Evolutionary conservation across 2,797 vertebrate genomes (phyloP).

Genomic region (Myotis planiceps): DNA sequence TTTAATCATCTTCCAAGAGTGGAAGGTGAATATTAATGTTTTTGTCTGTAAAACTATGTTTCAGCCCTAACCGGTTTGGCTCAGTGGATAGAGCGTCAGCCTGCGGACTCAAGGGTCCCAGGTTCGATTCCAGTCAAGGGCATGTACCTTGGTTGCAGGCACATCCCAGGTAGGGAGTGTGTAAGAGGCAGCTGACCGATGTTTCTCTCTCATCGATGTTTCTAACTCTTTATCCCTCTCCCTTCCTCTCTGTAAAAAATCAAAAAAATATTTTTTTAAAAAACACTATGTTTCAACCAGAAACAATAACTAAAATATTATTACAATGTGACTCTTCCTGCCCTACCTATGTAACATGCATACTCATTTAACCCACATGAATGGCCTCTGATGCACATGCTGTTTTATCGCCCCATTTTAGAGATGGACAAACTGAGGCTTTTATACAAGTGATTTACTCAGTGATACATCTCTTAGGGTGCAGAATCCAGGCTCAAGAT

Average conservation of each 20-base stretch:
- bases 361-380: not conserved
- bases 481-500: not conserved
- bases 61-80: not conserved
- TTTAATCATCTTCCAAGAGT: constrained; percentile 4
- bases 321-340: not conserved
- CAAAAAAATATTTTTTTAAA: too few species aligned
- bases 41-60: constrained; percentile 36
- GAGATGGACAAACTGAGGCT: not conserved
- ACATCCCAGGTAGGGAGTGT: too few species aligned
- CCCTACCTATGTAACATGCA: not conserved
- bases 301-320: not conserved
- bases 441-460: not conserved
- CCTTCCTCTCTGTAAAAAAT: too few species aligned
- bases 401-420: not conserved
- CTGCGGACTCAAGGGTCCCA: too few species aligned
- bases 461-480: not conserved
- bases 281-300: constrained; percentile 20
- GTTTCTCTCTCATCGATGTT: too few species aligned
- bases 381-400: not conserved
- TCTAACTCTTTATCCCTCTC: too few species aligned
- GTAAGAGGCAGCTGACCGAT: too few species aligned
- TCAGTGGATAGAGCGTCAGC: too few species aligned
- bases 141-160: too few species aligned
- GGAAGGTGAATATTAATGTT: not conserved
- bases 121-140: too few species aligned